Evolutionary conservation across 2,113 vertebrate species (phyloP), one percentile per base, ranked within the genome.

Genomic region (Eolophus roseicapilla): DNA sequence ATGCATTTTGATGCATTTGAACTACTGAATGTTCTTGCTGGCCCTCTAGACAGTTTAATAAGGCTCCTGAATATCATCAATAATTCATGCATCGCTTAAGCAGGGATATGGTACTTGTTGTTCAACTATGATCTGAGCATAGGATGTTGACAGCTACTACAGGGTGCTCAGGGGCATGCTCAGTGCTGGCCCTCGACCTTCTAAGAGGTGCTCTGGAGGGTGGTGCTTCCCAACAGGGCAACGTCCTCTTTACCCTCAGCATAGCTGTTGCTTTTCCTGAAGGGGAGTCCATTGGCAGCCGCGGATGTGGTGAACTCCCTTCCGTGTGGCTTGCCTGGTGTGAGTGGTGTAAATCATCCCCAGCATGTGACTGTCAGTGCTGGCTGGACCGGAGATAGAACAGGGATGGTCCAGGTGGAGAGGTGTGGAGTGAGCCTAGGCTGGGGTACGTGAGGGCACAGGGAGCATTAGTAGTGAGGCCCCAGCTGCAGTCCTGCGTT

Each of bases 21-120:
- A 80, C 86, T 81, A 91, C 91, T 76, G 82, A 86, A 90, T 71
- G 92, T 96, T 95, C 95, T 95, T 91, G 73, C 90, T 90, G 95
- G 92, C 93, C 88, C 73, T 85, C 86, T 88, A 94, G 93, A 91
- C 88, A 91, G 87, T 92, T 97, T 95, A 96, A 95, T 82, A 94
- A 92, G 84, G 75, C 78, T 91, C 79, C 95, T 92, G 92, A 92
- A 90, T 94, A 88, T 81, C 91, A 93, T 95, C 91, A 90, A 86
- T 96, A 97, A 94, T 92, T 91, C 89, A 87, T 77, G 49, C 3
- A 0, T 84, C 65, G 85, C 86, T 86, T 69, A 82, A 92, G 77
- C 85, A 86, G 81, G 70, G 28, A 71, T 57, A 74, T 53, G 60
- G 73, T 91, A 85, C 59, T 88, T 70, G 69, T 63, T 93, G 74